Percentiles rank a stretch among this genome's conserved stretches.
Conservation (phyloP, 2,888 invertebrate genomes). For the Dendrolimus houi region DNA sequence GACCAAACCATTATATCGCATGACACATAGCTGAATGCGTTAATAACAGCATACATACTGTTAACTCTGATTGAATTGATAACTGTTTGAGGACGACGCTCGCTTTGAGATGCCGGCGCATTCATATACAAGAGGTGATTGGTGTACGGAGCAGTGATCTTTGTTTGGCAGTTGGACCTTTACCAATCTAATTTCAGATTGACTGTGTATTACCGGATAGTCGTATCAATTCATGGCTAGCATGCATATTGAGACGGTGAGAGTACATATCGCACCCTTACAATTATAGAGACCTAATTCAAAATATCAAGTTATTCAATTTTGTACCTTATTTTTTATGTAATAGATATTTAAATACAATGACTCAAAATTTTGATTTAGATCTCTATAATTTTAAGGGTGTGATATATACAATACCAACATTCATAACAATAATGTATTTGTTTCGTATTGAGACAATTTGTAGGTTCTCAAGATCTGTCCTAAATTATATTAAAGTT, state of each 20-base stretch:
- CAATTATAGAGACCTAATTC: too few species aligned
- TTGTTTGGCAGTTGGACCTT: background rate
- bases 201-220: background rate
- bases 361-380: too few species aligned
- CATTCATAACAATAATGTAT: background rate
- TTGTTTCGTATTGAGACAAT: background rate
- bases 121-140: background rate
- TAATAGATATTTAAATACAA: too few species aligned
- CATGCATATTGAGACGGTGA: background rate
- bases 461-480: too few species aligned
- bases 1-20: slow-evolving; percentile 24
- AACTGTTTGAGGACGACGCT: background rate
- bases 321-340: too few species aligned
- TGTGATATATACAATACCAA: too few species aligned
- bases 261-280: too few species aligned
- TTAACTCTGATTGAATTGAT: slow-evolving; percentile 25
- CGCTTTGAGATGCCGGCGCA: background rate
- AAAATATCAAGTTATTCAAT: too few species aligned
- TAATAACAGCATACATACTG: slow-evolving; percentile 30
- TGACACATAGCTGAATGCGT: slow-evolving; percentile 48
- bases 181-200: background rate
- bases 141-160: background rate
- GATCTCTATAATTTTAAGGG: too few species aligned
- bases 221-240: background rate
- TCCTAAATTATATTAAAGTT: too few species aligned